These are phyloP conservation scores for Trichonephila inaurata DNA, from an alignment of 1,140 invertebrate species.

Conservation along the genomic window DNA sequence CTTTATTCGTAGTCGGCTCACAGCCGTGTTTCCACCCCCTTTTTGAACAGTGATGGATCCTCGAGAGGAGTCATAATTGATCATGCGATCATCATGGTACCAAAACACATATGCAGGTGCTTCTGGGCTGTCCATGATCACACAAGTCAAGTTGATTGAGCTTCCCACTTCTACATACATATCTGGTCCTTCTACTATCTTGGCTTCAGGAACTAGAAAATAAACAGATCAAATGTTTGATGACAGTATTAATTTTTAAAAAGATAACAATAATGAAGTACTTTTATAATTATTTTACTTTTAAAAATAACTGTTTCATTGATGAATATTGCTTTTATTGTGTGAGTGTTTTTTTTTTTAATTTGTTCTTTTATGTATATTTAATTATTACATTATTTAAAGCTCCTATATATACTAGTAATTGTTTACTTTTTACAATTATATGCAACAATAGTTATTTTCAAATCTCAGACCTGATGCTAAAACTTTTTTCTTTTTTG, in stretches of 20 bases:
- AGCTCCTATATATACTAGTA: too few species aligned
- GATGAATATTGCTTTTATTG: too few species aligned
- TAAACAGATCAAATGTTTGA: background rate
- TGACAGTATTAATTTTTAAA: background rate
- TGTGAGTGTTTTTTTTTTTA: too few species aligned
- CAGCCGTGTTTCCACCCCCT: constrained; percentile 57
- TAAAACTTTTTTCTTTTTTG: too few species aligned
- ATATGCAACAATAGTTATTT: too few species aligned
- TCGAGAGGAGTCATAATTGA: constrained; percentile 78
- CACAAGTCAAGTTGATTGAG: constrained; percentile 95
- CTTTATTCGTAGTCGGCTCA: constrained; percentile 64
- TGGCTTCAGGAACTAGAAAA: constrained; percentile 90
- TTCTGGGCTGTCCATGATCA: constrained; percentile 93
- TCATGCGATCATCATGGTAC: constrained; percentile 84
- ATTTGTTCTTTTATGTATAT: too few species aligned
- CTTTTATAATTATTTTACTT: too few species aligned
- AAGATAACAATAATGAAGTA: too few species aligned
- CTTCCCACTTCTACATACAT: constrained; percentile 94
- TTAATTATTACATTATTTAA: too few species aligned
- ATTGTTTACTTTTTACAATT: too few species aligned
- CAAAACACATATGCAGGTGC: constrained; percentile 95
- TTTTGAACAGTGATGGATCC: constrained; percentile 65
- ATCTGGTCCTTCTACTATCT: constrained; percentile 93
- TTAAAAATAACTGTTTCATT: too few species aligned
- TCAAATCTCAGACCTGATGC: too few species aligned